Evolutionary conservation across 2,888 invertebrate species (phyloP).

Genomic region (Lochmaea capreae): DNA sequence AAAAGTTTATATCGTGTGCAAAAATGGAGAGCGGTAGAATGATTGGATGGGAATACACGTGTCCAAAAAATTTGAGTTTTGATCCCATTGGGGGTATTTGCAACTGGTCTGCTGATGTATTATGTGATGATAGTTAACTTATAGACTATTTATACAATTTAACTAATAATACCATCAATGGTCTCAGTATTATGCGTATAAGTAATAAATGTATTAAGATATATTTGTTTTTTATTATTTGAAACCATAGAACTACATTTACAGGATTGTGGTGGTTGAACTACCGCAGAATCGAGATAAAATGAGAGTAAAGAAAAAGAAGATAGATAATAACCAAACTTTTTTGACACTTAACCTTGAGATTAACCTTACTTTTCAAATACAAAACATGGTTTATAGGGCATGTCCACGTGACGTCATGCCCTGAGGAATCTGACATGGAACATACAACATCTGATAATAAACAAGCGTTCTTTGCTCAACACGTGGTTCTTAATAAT

Average conservation of each 20-base stretch:
- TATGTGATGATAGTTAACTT: conserved; percentile 67
- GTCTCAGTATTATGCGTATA: conserved; percentile 22
- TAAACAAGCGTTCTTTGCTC: too few relatives aligned
- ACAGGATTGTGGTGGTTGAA: too few relatives aligned
- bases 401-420: too few relatives aligned
- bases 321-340: too few relatives aligned
- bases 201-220: conserved; percentile 4
- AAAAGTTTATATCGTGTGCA: conserved; percentile 92
- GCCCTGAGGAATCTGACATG: too few relatives aligned
- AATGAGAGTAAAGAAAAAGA: too few relatives aligned
- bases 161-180: neutral
- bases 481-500: too few relatives aligned
- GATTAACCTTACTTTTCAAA: too few relatives aligned
- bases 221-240: neutral
- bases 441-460: too few relatives aligned
- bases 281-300: too few relatives aligned
- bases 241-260: neutral
- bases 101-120: conserved; percentile 87
- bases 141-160: conserved; percentile 2
- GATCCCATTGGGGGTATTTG: conserved; percentile 92
- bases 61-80: conserved; percentile 86
- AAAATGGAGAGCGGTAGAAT: conserved; percentile 82
- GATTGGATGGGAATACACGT: conserved; percentile 89
- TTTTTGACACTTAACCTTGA: too few relatives aligned
- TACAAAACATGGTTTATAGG: too few relatives aligned